Evolutionary conservation across 1,140 invertebrate genomes (phyloP).

Genomic region (Physella acuta): DNA sequence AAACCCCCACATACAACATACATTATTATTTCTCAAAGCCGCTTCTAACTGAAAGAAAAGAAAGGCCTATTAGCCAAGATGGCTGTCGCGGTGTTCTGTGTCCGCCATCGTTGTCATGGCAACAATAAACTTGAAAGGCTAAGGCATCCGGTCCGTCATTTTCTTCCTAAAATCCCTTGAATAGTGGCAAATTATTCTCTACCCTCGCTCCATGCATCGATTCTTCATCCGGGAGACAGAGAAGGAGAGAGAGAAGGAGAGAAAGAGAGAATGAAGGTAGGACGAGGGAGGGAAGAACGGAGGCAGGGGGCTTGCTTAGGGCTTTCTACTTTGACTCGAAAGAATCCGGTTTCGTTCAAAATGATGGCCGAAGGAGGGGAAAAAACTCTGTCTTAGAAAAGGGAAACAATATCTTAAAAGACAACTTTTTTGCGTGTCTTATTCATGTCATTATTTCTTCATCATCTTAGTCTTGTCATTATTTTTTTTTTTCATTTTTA

Average conservation of each 20-base stretch:
- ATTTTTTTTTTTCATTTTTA: too few species aligned
- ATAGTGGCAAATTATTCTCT: conserved; percentile 20
- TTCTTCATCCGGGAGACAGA: too few species aligned
- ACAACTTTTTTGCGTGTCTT: too few species aligned
- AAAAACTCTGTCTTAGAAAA: too few species aligned
- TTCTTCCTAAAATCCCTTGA: conserved; percentile 9
- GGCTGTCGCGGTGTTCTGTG: background rate
- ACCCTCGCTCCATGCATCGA: conserved; percentile 6
- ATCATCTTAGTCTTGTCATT: too few species aligned
- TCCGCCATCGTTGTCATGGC: conserved; percentile 6
- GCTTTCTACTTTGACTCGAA: background rate
- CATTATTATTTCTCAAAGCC: background rate
- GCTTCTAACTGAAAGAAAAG: too few species aligned
- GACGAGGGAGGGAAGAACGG: background rate
- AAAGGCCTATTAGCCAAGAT: background rate
- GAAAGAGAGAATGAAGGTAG: conserved; percentile 16
- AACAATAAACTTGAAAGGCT: conserved; percentile 22
- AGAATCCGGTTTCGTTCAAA: too few species aligned
- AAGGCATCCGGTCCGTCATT: conserved; percentile 17
- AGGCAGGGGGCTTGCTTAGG: background rate
- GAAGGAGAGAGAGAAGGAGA: too few species aligned
- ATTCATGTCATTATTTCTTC: too few species aligned
- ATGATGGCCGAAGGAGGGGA: too few species aligned
- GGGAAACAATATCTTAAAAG: too few species aligned
- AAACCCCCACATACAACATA: background rate